phyloP scores from a whole-genome alignment of 2,113 vertebrate species.

The Atherinomorus stipes region DNA sequence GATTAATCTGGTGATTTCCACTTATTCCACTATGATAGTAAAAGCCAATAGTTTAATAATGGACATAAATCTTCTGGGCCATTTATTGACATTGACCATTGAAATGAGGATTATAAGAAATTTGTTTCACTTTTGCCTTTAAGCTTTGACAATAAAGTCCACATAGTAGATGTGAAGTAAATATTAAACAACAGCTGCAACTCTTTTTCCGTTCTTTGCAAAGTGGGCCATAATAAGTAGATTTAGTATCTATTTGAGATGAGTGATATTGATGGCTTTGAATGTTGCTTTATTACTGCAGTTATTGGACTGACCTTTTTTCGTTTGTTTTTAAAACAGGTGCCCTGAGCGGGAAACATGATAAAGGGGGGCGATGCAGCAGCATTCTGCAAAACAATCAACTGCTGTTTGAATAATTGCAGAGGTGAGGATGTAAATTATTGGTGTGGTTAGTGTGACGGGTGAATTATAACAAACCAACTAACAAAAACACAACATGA shows the following conservation, averaged over 20 bases:
- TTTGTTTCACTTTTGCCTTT: constrained; percentile 2
- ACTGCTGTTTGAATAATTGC: not conserved
- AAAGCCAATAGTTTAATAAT: not conserved
- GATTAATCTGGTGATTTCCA: not conserved
- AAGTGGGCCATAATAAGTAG: not conserved
- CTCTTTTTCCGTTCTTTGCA: not conserved
- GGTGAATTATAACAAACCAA: not conserved
- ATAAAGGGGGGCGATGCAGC: no score
- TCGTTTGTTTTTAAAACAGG: not conserved
- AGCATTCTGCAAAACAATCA: not conserved
- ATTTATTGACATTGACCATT: not conserved
- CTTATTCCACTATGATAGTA: no score
- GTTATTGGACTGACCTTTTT: not conserved
- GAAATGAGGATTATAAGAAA: not conserved
- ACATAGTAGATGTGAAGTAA: not conserved
- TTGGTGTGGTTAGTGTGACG: no score
- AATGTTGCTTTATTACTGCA: no score
- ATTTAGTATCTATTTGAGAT: not conserved
- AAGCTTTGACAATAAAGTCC: not conserved
- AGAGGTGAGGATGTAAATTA: no score
- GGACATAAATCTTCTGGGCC: not conserved
- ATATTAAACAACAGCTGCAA: not conserved
- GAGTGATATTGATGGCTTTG: not conserved
- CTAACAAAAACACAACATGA: not conserved
- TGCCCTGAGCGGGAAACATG: no score